These are phyloP conservation scores for Drosophila hydei DNA, from an alignment of 1,140 invertebrate genomes.

Conservation along the genomic window DNA sequence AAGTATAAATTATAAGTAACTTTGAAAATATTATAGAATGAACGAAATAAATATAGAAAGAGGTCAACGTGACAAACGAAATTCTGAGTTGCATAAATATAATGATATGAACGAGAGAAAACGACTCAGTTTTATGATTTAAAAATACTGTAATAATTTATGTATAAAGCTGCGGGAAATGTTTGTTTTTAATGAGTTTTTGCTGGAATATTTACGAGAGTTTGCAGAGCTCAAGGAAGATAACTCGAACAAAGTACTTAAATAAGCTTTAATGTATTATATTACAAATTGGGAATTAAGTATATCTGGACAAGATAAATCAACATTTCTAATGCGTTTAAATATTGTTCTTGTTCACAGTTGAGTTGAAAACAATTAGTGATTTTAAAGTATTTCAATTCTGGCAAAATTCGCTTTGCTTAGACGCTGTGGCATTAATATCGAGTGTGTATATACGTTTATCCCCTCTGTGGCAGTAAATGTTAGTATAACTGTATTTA, in stretches of 20 bases:
- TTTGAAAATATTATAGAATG: too few relatives aligned
- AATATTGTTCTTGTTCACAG: not conserved
- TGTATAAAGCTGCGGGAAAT: not conserved
- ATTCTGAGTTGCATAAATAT: not conserved
- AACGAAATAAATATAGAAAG: too few relatives aligned
- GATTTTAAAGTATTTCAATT: not conserved
- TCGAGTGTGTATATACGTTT: not conserved
- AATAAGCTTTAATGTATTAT: not conserved
- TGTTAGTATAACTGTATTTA: constrained; percentile 39
- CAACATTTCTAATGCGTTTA: too few relatives aligned
- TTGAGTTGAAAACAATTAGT: not conserved
- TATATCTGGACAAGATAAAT: not conserved
- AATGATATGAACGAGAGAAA: not conserved
- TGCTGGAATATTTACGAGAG: not conserved
- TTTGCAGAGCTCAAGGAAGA: not conserved
- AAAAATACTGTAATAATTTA: constrained; percentile 3
- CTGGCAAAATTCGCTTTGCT: not conserved
- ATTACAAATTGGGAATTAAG: not conserved
- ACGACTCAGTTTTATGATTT: not conserved
- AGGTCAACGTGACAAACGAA: not conserved
- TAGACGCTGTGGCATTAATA: constrained; percentile 15
- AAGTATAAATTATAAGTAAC: too few relatives aligned
- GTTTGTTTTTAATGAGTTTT: constrained; percentile 12
- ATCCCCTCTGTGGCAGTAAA: constrained; percentile 14
- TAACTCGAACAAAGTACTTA: not conserved